phyloP scores from a whole-genome alignment of 2,888 invertebrate genomes.

The Trypoxylon attenuatum region DNA sequence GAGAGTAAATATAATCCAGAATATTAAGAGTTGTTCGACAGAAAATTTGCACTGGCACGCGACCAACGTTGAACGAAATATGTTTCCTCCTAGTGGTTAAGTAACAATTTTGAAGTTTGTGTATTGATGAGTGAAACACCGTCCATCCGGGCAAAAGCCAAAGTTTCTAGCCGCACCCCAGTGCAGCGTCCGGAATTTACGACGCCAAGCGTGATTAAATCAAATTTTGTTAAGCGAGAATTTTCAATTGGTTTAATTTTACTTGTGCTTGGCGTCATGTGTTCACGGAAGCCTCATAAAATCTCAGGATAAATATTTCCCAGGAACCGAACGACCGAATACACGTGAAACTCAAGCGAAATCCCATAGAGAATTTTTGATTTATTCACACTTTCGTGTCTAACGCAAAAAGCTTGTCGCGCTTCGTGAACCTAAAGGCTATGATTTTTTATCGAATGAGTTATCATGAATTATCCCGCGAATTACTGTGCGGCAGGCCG shows the following conservation, averaged over 20 bases:
- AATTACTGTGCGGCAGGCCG: slow-evolving; percentile 1
- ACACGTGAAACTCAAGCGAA: neutral
- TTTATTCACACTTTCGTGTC: slow-evolving; percentile 5
- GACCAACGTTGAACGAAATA: no score
- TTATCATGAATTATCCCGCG: slow-evolving; percentile 13
- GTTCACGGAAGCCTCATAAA: neutral
- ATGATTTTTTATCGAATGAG: slow-evolving; percentile 4
- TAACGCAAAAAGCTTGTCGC: slow-evolving; percentile 1
- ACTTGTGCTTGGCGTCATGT: neutral
- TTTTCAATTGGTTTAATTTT: neutral
- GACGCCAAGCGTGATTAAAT: neutral
- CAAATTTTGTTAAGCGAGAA: neutral
- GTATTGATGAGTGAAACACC: no score
- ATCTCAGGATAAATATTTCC: neutral
- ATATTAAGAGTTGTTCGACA: no score
- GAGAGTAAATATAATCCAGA: no score
- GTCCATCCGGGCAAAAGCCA: no score
- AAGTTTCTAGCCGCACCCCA: neutral
- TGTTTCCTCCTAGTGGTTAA: no score
- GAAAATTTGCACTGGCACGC: no score
- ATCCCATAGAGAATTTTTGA: slow-evolving; percentile 1
- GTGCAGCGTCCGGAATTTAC: neutral
- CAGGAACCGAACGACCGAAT: neutral
- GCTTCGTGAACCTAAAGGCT: neutral
- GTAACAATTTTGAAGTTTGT: no score